Conservation (phyloP, 2,113 vertebrate genomes). For the Patagioenas fasciata region DNA sequence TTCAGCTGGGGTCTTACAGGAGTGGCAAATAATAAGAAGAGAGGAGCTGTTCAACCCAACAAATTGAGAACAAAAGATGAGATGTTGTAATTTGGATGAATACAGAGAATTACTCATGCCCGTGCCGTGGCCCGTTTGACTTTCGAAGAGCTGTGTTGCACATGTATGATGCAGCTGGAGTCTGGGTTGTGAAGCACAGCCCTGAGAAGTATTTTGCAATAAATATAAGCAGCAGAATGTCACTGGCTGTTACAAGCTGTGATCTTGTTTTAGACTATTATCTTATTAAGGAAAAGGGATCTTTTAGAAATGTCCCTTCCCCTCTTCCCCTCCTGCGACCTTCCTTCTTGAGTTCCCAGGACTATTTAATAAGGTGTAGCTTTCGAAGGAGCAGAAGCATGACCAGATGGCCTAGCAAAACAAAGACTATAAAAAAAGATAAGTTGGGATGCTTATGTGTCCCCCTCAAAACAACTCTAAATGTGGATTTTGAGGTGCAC, state of each 20-base stretch:
- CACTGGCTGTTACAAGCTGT: conserved; percentile 4
- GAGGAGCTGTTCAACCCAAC: neutral
- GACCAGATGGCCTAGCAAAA: conserved; percentile 8
- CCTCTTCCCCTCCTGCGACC: neutral
- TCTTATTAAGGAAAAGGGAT: conserved; percentile 21
- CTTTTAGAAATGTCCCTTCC: neutral
- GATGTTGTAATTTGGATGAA: neutral
- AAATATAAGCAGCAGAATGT: neutral
- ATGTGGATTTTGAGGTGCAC: neutral
- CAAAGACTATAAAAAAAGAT: neutral
- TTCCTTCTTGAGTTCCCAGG: conserved; percentile 8
- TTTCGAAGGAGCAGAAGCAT: conserved; percentile 33
- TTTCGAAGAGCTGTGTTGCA: neutral
- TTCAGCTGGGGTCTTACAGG: neutral
- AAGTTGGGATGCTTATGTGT: neutral
- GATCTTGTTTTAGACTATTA: neutral
- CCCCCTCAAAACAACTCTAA: neutral
- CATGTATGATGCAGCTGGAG: neutral
- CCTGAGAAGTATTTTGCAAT: neutral
- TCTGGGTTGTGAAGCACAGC: neutral
- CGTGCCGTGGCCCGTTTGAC: neutral
- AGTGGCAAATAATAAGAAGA: neutral
- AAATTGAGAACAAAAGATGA: neutral
- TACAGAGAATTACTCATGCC: neutral
- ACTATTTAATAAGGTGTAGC: neutral